Base-by-base conservation (phyloP, 2,797 vertebrate genomes). In the Lates japonicus region DNA sequence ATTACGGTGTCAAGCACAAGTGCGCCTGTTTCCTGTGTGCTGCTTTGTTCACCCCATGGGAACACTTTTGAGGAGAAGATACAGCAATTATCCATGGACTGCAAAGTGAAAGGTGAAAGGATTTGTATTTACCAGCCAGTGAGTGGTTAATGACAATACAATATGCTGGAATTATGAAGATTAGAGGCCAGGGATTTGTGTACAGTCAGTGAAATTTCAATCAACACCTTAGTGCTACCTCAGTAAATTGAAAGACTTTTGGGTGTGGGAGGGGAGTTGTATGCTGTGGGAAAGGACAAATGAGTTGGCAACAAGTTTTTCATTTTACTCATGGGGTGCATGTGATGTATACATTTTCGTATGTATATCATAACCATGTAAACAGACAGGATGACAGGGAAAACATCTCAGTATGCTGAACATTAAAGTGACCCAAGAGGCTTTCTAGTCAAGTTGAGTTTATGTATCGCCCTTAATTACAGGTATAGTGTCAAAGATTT, bases 91-190 rank as follows among this genome's bases (percentile, higher is more conserved):
- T 87, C 89, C 86, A 67, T 31, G 66, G 76, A 82, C 84, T 71
- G 74, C 70, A 74, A 83, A 87, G 85, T 83, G 76, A 89, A 92
- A 94, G 89, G 87, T 90, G 91, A 86, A 90, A 82, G 89, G 89
- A 92, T 94, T 94, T 91, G 75, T 89, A 92, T 90, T 90, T 82
- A 88, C 84, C 76, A 86, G 88, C 54, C 82, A 82, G 76, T 66
- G 87, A 92, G 87, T 83, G 58, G 88, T 82, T 93, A 94, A 95
- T 89, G 92, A 91, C 89, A 87, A 92, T 83, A 90, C 86, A 87
- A 90, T 90, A 85, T 87, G 74, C 54, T 71, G 80, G 86, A 91
- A 93, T 93, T 90, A 87, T 89, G 80, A 76, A 91, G 88, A 93
- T 93, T 93, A 84, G 84, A 74, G 84, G 66, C 76, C 59, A 37